Base-by-base conservation (phyloP, 2,888 invertebrate genomes). In the Brachypalpus laphriformis region DNA sequence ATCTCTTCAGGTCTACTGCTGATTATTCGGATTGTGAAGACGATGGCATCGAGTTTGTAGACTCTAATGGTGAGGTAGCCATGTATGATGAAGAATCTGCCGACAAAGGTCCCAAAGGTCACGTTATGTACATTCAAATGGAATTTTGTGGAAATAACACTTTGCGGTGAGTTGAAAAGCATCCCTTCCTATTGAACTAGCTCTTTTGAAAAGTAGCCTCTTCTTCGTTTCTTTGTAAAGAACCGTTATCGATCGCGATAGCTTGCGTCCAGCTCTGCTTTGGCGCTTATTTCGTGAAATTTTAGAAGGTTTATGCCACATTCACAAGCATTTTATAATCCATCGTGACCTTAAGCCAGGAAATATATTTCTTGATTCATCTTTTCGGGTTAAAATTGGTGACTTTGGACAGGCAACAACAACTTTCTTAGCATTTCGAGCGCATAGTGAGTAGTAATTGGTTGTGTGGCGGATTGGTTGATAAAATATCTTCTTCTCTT, bases 91-190 rank as follows among this genome's bases (percentile, higher is more conserved):
- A 85, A 3, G 87, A 88, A 1, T 87, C 87, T 0, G 87, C 77
- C 2, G 86, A 82, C 7, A 89, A 88, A 42, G 63, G 85, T 1
- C 90, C 90, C 0, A 87, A 88, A 3, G 89, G 90, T 87, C 92
- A 92, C 87, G 89, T 95, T 76, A 94, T 98, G 93, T 98, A 97
- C 90, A 97, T 97, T 88, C 97, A 99, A 93, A 99, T 99, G 99
- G 99, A 99, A 92, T 99, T 98, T 91, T 99, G 99, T 91, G 99
- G 99, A 90, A 98, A 98, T 89, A 97, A 96, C 88, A 99, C 99
- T 0, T 92, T 98, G 28, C 93, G 95, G 91, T 93, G 88, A 95
- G 42, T 16, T 37, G 91, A 88, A 22, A 45, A 57, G 40, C 11
- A 6, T n/a, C n/a, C n/a, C n/a, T n/a, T n/a, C n/a, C n/a, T n/a